A percentile compares a stretch with the other conserved stretches of the same genome.
Conservation (phyloP, 2,888 invertebrate species). For the Gastrophysa polygoni region DNA sequence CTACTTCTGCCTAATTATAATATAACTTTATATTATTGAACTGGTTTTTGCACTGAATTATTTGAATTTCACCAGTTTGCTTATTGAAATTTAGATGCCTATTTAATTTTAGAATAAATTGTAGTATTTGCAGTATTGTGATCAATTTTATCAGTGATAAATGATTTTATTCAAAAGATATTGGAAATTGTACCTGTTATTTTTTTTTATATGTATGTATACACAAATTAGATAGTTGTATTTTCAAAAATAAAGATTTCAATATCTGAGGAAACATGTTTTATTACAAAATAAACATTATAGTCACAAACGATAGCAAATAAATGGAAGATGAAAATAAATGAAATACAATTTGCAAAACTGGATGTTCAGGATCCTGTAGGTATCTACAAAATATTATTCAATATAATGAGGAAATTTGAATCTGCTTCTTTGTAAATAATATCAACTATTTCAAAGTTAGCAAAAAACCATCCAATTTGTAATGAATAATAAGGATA, state of each 20-base stretch:
- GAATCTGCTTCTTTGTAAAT: background rate
- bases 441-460: background rate
- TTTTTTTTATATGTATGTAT: slow-evolving; percentile 23
- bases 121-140: slow-evolving; percentile 5
- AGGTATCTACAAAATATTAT: background rate
- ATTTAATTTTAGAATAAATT: slow-evolving; percentile 3
- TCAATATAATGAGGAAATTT: background rate
- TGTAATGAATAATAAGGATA: no score
- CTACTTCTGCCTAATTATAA: no score
- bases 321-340: background rate
- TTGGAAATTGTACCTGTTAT: slow-evolving; percentile 33
- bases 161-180: slow-evolving; percentile 19
- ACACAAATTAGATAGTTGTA: slow-evolving; percentile 32
- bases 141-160: slow-evolving; percentile 1
- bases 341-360: background rate
- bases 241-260: slow-evolving; percentile 30
- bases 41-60: no score
- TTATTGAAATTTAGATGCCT: slow-evolving; percentile 10
- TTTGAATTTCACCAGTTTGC: no score
- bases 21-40: no score
- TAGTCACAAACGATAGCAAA: background rate
- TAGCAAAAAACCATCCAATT: background rate
- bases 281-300: background rate
- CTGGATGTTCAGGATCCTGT: background rate
- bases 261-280: background rate